Conservation (phyloP, 2,113 vertebrate species). For the Isichthys henryi region DNA sequence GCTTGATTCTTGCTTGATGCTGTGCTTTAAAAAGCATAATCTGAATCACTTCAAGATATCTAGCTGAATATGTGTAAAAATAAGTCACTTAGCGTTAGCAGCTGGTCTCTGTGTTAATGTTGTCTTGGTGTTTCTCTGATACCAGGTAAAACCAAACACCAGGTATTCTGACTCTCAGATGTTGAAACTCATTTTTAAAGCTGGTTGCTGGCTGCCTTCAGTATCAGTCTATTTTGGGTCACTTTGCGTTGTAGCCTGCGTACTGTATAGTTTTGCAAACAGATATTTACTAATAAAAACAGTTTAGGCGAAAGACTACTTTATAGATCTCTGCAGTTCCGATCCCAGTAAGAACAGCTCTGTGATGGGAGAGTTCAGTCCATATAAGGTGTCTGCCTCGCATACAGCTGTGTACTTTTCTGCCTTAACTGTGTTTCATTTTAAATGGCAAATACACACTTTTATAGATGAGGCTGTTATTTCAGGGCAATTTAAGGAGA, state of each 20-base stretch:
- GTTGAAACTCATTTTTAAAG: neutral
- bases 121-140: neutral
- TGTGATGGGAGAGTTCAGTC: neutral
- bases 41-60: neutral
- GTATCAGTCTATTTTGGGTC: neutral
- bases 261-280: neutral
- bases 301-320: neutral
- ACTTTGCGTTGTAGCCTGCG: neutral
- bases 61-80: neutral
- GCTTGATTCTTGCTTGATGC: neutral
- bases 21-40: neutral
- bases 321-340: neutral
- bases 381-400: neutral
- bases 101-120: neutral
- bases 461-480: neutral
- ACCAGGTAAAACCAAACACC: neutral
- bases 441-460: neutral
- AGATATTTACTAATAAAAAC: neutral
- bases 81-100: neutral
- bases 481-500: neutral
- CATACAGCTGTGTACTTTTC: neutral
- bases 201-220: neutral
- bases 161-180: neutral
- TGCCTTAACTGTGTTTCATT: neutral
- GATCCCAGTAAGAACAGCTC: neutral